Conservation (phyloP, 2,888 invertebrate genomes). For the Gandaritis pyraliata region DNA sequence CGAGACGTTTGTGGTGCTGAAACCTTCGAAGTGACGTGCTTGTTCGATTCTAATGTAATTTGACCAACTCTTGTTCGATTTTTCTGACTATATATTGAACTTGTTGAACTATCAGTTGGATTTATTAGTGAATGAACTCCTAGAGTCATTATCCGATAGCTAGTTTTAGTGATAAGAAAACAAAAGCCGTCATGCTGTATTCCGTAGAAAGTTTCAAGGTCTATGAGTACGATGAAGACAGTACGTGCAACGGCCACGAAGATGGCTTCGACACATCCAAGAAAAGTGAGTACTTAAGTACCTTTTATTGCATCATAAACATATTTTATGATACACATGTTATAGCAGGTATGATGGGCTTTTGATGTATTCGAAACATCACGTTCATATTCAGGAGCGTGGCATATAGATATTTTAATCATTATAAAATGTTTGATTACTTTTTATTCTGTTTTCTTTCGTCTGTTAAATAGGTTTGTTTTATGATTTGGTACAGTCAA, state of each 20-base stretch:
- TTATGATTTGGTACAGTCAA: too few species aligned
- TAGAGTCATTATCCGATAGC: conserved; percentile 18
- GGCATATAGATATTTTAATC: background rate
- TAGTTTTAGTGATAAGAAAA: conserved; percentile 40
- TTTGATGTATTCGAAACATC: conserved; percentile 21
- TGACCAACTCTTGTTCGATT: background rate
- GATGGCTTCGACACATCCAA: conserved; percentile 74
- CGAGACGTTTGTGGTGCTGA: conserved; percentile 32
- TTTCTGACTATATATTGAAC: conserved; percentile 1
- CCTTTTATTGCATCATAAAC: conserved; percentile 49
- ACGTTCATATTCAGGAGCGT: conserved; percentile 13
- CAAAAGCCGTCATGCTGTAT: conserved; percentile 80
- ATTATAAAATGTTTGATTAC: background rate
- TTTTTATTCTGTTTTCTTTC: conserved; percentile 3
- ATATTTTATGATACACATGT: conserved; percentile 50
- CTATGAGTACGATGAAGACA: conserved; percentile 79
- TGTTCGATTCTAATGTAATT: conserved; percentile 27
- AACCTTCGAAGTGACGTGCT: conserved; percentile 33
- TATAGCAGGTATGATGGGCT: conserved; percentile 28
- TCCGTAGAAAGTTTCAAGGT: conserved; percentile 82
- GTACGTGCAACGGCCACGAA: conserved; percentile 72
- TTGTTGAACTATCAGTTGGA: conserved; percentile 20
- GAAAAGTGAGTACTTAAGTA: conserved; percentile 72
- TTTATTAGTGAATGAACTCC: conserved; percentile 1
- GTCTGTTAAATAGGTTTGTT: background rate